Percentiles rank a stretch among this genome's conserved stretches.
Conservation (phyloP, 2,888 invertebrate species). For the Drosophila siamana region DNA sequence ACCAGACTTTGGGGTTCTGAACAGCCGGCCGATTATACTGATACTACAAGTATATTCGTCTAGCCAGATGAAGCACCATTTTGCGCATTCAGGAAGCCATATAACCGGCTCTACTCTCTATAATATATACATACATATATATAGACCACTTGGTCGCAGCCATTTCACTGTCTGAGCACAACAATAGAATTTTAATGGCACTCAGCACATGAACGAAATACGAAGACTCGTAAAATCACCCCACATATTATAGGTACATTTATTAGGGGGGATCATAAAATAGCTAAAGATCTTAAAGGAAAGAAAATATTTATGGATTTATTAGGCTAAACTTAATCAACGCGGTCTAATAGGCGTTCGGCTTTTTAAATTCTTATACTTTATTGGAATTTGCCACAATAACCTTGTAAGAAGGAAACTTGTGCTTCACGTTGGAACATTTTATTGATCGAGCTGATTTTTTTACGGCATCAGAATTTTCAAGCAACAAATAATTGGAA, state of each 20-base stretch:
- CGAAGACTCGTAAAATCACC: neutral
- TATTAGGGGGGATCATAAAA: constrained; percentile 26
- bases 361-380: neutral
- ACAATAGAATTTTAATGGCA: constrained; percentile 13
- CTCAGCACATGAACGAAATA: neutral
- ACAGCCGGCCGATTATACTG: constrained; percentile 13
- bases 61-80: constrained; percentile 35
- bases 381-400: neutral
- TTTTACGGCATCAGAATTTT: neutral
- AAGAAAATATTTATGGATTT: constrained; percentile 17
- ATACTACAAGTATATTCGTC: constrained; percentile 26
- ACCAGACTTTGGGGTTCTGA: constrained; percentile 43
- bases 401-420: constrained; percentile 1
- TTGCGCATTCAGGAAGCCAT: constrained; percentile 44
- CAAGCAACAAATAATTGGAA: too few relatives aligned
- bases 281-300: neutral
- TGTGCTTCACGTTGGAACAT: neutral
- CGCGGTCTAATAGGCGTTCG: neutral
- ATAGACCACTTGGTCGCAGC: neutral
- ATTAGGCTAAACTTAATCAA: neutral
- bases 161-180: neutral
- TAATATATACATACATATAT: constrained; percentile 1
- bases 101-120: constrained; percentile 18
- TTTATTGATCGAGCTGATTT: neutral
- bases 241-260: constrained; percentile 14